Evolutionary conservation across 1,140 invertebrate species (phyloP), one percentile per base, ranked within the genome.

Genomic region (Dinothrombium tinctorium): DNA sequence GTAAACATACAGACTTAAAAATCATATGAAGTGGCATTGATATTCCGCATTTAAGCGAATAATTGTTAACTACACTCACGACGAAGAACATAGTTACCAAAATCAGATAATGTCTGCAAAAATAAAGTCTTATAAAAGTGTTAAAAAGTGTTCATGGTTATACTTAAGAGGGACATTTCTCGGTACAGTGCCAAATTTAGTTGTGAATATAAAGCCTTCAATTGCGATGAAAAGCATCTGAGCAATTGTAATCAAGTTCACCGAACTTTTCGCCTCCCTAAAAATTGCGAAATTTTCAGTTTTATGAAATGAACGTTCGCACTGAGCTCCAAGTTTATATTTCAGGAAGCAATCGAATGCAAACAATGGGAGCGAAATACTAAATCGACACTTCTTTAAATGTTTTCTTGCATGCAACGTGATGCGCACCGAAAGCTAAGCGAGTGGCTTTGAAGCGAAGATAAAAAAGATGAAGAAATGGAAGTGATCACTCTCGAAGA

Each of bases 21-120:
- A 98, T 96, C 76, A 99, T 94, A 56, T 96, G 90, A 4, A 98
- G 61, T 8, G 92, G 89, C 73, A 98, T 90, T 0, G 90, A 76
- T 53, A 99, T 90, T 54, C 95, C 90, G 53, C 89, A 96, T 54
- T 79, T 74, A 51, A 96, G 81, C 0, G 86, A 86, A 63, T 84
- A 86, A 60, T 96, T 99, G 57, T 96, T 96, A 19, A 75, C 72
- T 4, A 95, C 77, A 59, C 82, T 95, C 3, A 76, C 71, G 3
- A 83, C 55, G 57, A 94, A 96, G 59, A 94, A 96, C 56, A 95
- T 73, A 4, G 69, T 55, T 0, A 95, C 89, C 42, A 95, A 62
- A 20, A 73, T 61, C 5, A 80, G 49, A 54, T 96, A 96, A 49
- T 77, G 72, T 50, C 74, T 87, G 57, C 43, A 64, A 63, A 40